Percentiles rank a stretch among this genome's conserved stretches.
Conservation (phyloP, 2,113 vertebrate species). For the Phodopus roborovskii region DNA sequence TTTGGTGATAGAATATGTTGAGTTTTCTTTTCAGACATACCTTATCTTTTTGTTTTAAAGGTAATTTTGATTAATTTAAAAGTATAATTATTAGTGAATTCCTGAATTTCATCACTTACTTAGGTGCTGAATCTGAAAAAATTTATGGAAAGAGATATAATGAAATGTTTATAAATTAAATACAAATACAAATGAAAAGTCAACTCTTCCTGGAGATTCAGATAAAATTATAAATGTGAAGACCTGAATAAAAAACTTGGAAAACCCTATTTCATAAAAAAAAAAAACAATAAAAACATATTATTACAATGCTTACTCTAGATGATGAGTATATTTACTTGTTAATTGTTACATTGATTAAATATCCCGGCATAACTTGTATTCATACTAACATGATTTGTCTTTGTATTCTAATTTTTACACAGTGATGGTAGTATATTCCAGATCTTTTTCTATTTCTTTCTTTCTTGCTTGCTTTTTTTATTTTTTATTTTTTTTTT, state of each 20-base stretch:
- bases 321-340: background rate
- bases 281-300: background rate
- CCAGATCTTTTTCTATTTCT: background rate
- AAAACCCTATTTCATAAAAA: background rate
- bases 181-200: background rate
- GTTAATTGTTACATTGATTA: conserved; percentile 35
- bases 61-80: background rate
- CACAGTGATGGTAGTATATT: conserved; percentile 22
- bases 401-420: conserved; percentile 53
- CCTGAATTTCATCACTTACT: background rate
- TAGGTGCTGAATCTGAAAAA: background rate
- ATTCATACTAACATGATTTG: conserved; percentile 34
- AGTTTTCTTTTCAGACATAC: background rate
- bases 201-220: background rate
- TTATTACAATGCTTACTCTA: background rate
- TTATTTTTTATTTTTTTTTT: background rate
- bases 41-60: background rate
- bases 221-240: background rate
- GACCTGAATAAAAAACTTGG: background rate
- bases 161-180: background rate
- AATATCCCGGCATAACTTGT: conserved; percentile 40
- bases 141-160: background rate
- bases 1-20: background rate
- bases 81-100: background rate
- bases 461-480: no score